phyloP scores from a whole-genome alignment of 2,797 vertebrate genomes.

The Sebastiscus albofasciatus region DNA sequence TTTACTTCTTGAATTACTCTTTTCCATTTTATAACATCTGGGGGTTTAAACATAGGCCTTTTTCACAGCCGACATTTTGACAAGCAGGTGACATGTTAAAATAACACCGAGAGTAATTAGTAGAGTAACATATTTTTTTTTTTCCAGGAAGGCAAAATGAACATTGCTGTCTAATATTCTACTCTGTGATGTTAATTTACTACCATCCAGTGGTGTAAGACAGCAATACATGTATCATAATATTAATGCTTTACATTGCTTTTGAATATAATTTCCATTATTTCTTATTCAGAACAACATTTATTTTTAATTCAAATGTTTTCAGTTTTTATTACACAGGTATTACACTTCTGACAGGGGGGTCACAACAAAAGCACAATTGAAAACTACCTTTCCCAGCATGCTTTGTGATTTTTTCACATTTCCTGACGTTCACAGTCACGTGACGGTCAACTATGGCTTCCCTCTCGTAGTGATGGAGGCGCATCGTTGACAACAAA shows the following conservation, averaged over 20 bases:
- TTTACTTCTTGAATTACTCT: too few species aligned
- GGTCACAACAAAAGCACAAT: rapidly evolving
- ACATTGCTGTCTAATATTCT: not conserved
- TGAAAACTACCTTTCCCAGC: constrained; percentile 84
- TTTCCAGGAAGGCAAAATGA: not conserved
- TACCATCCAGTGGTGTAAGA: constrained; percentile 65
- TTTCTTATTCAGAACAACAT: not conserved
- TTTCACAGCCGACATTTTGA: not conserved
- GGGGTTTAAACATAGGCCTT: not conserved
- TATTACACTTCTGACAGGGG: not conserved
- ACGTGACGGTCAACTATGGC: constrained; percentile 90
- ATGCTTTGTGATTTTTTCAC: constrained; percentile 19
- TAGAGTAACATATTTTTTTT: not conserved
- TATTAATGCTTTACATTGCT: not conserved
- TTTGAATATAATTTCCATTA: not conserved
- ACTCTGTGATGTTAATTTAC: constrained; percentile 32
- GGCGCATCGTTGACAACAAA: constrained; percentile 62
- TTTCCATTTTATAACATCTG: too few species aligned
- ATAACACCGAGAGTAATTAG: not conserved
- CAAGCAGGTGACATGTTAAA: not conserved
- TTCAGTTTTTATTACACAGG: not conserved
- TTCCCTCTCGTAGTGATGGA: constrained; percentile 71
- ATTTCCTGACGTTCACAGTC: constrained; percentile 39
- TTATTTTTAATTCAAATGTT: not conserved
- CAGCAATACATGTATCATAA: not conserved